Conservation (phyloP, 2,888 invertebrate species). For the Sarcophaga variegata region DNA sequence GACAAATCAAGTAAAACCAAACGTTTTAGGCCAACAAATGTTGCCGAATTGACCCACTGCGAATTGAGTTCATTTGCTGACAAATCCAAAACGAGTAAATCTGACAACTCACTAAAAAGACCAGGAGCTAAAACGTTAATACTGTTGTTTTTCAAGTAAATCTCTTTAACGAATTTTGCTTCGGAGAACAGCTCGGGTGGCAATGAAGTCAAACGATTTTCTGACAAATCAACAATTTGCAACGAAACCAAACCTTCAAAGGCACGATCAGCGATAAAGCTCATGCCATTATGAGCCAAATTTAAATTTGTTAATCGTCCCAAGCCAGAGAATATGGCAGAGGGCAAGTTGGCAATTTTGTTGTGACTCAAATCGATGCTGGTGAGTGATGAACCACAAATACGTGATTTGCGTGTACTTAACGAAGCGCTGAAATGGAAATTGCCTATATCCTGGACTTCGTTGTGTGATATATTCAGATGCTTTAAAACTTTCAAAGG, state of each 20-base stretch:
- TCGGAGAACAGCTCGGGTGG: slow-evolving; percentile 93
- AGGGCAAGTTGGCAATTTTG: slow-evolving; percentile 91
- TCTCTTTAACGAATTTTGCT: slow-evolving; percentile 91
- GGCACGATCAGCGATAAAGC: slow-evolving; percentile 92
- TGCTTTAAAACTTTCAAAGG: slow-evolving; percentile 90
- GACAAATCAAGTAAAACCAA: slow-evolving; percentile 93
- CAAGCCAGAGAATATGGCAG: slow-evolving; percentile 90
- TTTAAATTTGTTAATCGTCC: slow-evolving; percentile 90
- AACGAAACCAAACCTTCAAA: slow-evolving; percentile 90
- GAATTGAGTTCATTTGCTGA: slow-evolving; percentile 93
- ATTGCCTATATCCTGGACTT: slow-evolving; percentile 93
- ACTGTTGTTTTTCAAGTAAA: slow-evolving; percentile 95
- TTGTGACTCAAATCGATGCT: slow-evolving; percentile 92
- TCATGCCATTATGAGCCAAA: slow-evolving; percentile 93
- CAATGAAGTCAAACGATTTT: slow-evolving; percentile 93
- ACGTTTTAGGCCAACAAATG: slow-evolving; percentile 93
- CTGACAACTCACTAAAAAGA: slow-evolving; percentile 91
- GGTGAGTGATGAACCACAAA: slow-evolving; percentile 87
- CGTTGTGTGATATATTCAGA: slow-evolving; percentile 93
- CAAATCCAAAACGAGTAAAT: slow-evolving; percentile 90
- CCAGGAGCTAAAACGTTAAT: slow-evolving; percentile 92
- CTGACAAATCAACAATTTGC: slow-evolving; percentile 92
- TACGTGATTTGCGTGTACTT: slow-evolving; percentile 81
- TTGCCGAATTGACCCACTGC: slow-evolving; percentile 92
- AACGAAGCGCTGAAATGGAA: slow-evolving; percentile 89